phyloP scores from a whole-genome alignment of 2,113 vertebrate genomes.

The Odontesthes bonariensis region DNA sequence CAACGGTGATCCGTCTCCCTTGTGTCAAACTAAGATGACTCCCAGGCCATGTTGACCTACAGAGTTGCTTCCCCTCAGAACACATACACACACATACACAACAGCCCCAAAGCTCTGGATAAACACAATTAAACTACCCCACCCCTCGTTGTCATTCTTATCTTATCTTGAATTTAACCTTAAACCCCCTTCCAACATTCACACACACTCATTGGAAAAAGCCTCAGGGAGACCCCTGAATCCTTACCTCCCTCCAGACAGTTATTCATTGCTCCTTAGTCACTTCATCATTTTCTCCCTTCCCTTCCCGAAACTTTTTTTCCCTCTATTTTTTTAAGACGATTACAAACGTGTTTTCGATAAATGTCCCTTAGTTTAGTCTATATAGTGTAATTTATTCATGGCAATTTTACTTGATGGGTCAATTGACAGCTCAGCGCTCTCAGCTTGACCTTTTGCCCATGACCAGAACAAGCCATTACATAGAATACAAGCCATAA shows the following conservation, averaged over 20 bases:
- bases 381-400: conserved; percentile 33
- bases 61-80: conserved; percentile 53
- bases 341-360: background rate
- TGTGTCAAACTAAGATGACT: conserved; percentile 70
- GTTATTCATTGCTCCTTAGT: conserved; percentile 53
- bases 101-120: conserved; percentile 63
- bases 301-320: background rate
- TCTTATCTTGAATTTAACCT: conserved; percentile 76
- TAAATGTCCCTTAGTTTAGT: conserved; percentile 19
- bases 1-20: conserved; percentile 70
- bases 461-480: conserved; percentile 36
- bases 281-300: conserved; percentile 49
- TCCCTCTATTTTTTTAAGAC: conserved; percentile 13
- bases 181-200: conserved; percentile 32
- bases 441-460: conserved; percentile 56
- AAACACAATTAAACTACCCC: conserved; percentile 75
- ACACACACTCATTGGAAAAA: conserved; percentile 31
- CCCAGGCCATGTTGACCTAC: conserved; percentile 75
- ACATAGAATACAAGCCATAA: conserved; percentile 33
- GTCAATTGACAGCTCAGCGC: conserved; percentile 23
- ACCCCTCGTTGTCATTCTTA: conserved; percentile 73
- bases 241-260: conserved; percentile 56
- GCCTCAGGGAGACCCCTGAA: conserved; percentile 60
- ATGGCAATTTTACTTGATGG: conserved; percentile 35
- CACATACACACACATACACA: conserved; percentile 50